These are phyloP conservation scores for Gambusia affinis DNA, from an alignment of 2,113 vertebrate genomes.

Conservation along the genomic window DNA sequence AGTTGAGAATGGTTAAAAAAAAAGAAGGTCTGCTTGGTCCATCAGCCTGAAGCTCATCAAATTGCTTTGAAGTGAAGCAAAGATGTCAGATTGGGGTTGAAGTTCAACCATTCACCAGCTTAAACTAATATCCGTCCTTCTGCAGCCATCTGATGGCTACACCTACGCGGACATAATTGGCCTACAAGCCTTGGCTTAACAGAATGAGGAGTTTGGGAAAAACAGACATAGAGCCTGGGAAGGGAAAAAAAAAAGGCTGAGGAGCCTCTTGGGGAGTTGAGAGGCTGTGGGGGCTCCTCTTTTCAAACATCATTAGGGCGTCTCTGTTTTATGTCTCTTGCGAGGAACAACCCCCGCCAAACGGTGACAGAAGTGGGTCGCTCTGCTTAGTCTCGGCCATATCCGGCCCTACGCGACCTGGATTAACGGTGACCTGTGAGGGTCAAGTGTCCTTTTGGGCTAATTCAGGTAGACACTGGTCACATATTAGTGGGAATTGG, in stretches of 20 bases:
- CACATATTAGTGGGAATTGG: conserved; percentile 67
- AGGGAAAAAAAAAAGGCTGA: neutral
- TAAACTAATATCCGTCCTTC: conserved; percentile 73
- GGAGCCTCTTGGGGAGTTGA: conserved; percentile 21
- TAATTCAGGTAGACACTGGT: conserved; percentile 74
- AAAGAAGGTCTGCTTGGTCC: conserved; percentile 62
- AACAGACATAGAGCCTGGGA: conserved; percentile 1
- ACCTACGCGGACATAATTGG: conserved; percentile 73
- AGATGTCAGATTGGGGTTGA: conserved; percentile 67
- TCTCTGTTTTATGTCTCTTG: conserved; percentile 74
- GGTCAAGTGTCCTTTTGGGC: conserved; percentile 79
- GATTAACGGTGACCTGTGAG: conserved; percentile 71
- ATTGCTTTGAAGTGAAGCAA: conserved; percentile 79
- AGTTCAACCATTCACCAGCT: conserved; percentile 71
- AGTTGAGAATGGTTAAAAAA: conserved; percentile 44
- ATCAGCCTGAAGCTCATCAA: conserved; percentile 62
- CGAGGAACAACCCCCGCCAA: conserved; percentile 46
- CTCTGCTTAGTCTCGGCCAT: conserved; percentile 62
- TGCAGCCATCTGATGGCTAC: conserved; percentile 76
- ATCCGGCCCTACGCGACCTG: conserved; percentile 71
- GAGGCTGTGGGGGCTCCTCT: conserved; percentile 50
- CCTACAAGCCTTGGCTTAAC: conserved; percentile 52
- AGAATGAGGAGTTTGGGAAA: neutral
- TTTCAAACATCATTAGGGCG: conserved; percentile 72
- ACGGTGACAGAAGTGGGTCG: conserved; percentile 69